Conservation (phyloP, 2,888 invertebrate genomes). For the Lycophotia porphyrea region DNA sequence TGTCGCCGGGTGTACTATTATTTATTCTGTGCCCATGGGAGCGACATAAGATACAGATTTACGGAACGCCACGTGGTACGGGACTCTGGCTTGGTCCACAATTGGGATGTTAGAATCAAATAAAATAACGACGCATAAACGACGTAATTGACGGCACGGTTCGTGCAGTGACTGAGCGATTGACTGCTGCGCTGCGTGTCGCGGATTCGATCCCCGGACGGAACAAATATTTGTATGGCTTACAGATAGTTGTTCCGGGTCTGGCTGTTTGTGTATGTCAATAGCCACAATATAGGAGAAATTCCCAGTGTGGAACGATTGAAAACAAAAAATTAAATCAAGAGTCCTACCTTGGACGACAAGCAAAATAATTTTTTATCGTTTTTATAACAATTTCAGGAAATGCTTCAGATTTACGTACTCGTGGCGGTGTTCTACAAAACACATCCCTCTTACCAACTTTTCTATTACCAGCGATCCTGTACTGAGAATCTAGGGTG, state of each 20-base stretch:
- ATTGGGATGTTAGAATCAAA: neutral
- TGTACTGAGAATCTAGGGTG: conserved; percentile 54
- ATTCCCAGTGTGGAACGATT: neutral
- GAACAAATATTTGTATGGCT: too few relatives aligned
- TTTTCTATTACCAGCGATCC: conserved; percentile 15
- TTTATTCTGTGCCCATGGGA: neutral
- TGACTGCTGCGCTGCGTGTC: neutral
- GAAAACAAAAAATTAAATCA: neutral
- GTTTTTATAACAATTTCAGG: conserved; percentile 15
- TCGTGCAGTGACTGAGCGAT: neutral
- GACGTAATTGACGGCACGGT: neutral
- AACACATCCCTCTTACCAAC: conserved; percentile 1
- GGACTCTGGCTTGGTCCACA: neutral
- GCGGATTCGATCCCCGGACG: too few relatives aligned
- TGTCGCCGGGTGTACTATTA: too few relatives aligned
- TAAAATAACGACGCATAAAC: neutral
- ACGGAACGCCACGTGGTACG: neutral
- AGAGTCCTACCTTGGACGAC: conserved; percentile 1
- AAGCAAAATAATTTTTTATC: conserved; percentile 34
- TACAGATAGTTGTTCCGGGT: too few relatives aligned
- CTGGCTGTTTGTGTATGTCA: too few relatives aligned
- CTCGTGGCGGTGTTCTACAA: conserved; percentile 15
- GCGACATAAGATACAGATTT: neutral
- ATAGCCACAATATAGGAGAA: too few relatives aligned
- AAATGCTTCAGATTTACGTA: conserved; percentile 8